Evolutionary conservation across 2,888 invertebrate species (phyloP), one percentile per base, ranked within the genome.

Genomic region (Cephus pygmeus): DNA sequence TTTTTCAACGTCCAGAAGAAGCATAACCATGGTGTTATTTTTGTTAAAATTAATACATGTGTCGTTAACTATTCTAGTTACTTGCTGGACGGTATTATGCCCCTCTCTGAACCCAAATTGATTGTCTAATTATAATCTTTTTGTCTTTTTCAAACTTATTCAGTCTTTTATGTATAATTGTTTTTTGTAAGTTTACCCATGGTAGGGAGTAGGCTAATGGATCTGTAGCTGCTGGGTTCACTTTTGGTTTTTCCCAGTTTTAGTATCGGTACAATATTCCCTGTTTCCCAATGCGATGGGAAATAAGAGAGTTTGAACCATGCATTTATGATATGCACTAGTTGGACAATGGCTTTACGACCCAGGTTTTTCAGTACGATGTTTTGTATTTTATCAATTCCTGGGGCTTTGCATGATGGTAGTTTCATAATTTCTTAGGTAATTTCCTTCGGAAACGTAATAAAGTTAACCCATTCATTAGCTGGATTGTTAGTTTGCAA

Each of bases 1-100:
- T 81, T 89, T 88, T 77, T 87, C 85, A 12, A 90, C 86, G 73
- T 90, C 87, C 30, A 90, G 75, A n/a, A 90, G 79, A 0, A 85
- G 75, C 81, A 88, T 83, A 0, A 82, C 82, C n/a, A 88, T 88
- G 1, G 79, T 76, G 11, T 83, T 80, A 1, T 84, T 81, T 73
- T 81, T 82, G 75, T 89, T 88, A 31, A 85, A 88, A 9, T 85
- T 83, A 9, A 82, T 73, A 0, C 75, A 77, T 9, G 87, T 83
- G 68, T 86, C 82, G 69, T 86, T 85, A 0, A 81, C 79, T 33
- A 91, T 86, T 80, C 88, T 75, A 0, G 78, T 77, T 3, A 89
- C 77, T 78, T 88, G 88, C 69, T 84, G 83, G 3, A 80, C 80
- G 9, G 89, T 88, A 35, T 80, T 85, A 73, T 88, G 88, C 80